A percentile compares a stretch with the other conserved stretches of the same genome.
Evolutionary conservation across 1,140 invertebrate species (phyloP).

Genomic region (Lepidurus apus): DNA sequence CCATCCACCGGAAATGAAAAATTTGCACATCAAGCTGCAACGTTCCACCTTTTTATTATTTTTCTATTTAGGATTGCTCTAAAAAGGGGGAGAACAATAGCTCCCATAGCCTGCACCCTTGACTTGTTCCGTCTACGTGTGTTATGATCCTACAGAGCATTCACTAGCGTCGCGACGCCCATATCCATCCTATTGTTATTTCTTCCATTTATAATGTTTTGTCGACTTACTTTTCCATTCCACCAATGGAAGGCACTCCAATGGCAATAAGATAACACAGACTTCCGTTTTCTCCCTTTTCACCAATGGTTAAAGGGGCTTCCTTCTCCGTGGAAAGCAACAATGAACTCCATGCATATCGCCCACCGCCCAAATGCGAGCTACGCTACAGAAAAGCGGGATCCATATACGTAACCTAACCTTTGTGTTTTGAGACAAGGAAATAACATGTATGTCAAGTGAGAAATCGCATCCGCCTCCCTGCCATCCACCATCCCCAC

Average conservation of each 20-base stretch:
- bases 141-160: background rate
- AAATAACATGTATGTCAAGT: background rate
- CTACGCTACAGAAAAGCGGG: background rate
- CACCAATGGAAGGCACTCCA: slow-evolving; percentile 5
- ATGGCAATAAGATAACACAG: background rate
- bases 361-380: background rate
- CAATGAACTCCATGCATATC: slow-evolving; percentile 3
- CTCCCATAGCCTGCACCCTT: background rate
- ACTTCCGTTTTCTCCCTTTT: slow-evolving; percentile 11
- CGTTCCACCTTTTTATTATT: background rate
- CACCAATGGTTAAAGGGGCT: slow-evolving; percentile 17
- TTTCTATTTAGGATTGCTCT: background rate
- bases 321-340: slow-evolving; percentile 1
- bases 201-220: background rate
- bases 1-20: background rate
- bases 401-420: background rate
- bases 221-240: slow-evolving; percentile 6
- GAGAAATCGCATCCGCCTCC: slow-evolving; percentile 13
- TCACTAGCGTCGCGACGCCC: background rate
- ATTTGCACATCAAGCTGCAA: slow-evolving; percentile 19
- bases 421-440: background rate
- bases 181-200: background rate
- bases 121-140: slow-evolving; percentile 12
- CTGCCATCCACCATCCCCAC: background rate
- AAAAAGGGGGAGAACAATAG: background rate